These are phyloP conservation scores for Eciton burchellii DNA, from an alignment of 1,140 invertebrate genomes.

Conservation along the genomic window DNA sequence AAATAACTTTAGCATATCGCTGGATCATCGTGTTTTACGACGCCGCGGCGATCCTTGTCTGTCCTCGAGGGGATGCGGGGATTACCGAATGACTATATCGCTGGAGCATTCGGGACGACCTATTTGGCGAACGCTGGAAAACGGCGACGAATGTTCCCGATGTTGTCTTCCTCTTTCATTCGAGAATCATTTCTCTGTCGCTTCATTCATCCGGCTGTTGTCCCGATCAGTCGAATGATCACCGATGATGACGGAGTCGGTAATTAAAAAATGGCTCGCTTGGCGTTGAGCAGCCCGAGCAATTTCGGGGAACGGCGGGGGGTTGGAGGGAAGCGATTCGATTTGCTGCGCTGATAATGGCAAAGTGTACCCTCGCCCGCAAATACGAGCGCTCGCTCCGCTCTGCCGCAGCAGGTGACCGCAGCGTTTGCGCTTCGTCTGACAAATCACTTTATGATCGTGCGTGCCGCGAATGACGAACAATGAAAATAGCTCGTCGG, in stretches of 20 bases:
- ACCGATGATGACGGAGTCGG: too few relatives aligned
- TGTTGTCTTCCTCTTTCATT: not conserved
- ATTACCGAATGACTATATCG: constrained; percentile 4
- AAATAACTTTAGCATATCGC: constrained; percentile 32
- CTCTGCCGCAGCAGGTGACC: not conserved
- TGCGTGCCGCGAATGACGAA: constrained; percentile 10
- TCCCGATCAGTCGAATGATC: too few relatives aligned
- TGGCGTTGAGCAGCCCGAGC: too few relatives aligned
- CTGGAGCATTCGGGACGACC: not conserved
- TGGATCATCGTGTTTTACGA: constrained; percentile 24
- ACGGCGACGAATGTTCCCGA: not conserved
- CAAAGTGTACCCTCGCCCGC: not conserved
- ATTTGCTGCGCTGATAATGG: constrained; percentile 20
- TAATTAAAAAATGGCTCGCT: too few relatives aligned
- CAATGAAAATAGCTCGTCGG: constrained; percentile 30
- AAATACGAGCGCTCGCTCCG: constrained; percentile 7
- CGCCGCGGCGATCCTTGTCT: constrained; percentile 16
- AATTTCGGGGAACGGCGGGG: too few relatives aligned
- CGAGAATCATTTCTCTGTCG: not conserved
- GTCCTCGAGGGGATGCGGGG: not conserved
- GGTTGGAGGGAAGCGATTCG: not conserved
- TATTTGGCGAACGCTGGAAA: constrained; percentile 2
- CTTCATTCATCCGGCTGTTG: too few relatives aligned
- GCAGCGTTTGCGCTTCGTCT: not conserved
- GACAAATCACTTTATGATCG: constrained; percentile 32